A percentile compares a stretch with the other conserved stretches of the same genome.
phyloP scores from a whole-genome alignment of 2,113 vertebrate genomes.

The Ibidorhyncha struthersii region DNA sequence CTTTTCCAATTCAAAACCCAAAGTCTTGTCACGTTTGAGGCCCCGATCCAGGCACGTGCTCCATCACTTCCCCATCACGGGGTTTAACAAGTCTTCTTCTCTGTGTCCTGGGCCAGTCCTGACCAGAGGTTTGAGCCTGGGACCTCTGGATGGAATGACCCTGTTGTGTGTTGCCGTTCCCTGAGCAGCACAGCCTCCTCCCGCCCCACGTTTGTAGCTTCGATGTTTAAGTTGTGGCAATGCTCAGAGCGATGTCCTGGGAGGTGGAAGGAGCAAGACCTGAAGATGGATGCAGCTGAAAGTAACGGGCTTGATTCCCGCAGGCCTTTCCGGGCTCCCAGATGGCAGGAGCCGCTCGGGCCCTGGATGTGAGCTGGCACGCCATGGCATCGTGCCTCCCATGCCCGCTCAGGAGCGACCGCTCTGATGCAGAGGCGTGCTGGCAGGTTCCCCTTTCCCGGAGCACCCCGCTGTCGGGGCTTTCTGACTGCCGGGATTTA shows the following conservation, averaged over 20 bases:
- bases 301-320: background rate
- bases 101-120: background rate
- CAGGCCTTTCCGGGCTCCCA: background rate
- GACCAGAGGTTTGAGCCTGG: background rate
- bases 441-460: background rate
- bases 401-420: background rate
- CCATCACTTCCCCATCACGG: background rate
- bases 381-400: accelerated
- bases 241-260: background rate
- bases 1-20: background rate
- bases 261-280: background rate
- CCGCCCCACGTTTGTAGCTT: background rate
- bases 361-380: background rate
- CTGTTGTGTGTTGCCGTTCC: background rate
- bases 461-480: too few species aligned
- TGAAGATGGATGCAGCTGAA: background rate
- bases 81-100: background rate
- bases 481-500: background rate
- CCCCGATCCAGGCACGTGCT: accelerated
- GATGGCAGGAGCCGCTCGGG: background rate
- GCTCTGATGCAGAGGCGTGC: background rate
- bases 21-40: background rate
- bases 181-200: background rate
- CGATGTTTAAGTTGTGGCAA: background rate
- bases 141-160: background rate